A percentile compares a stretch with the other conserved stretches of the same genome.
phyloP scores from a whole-genome alignment of 2,888 invertebrate genomes.

The Scaptomyza caliginosa region DNA sequence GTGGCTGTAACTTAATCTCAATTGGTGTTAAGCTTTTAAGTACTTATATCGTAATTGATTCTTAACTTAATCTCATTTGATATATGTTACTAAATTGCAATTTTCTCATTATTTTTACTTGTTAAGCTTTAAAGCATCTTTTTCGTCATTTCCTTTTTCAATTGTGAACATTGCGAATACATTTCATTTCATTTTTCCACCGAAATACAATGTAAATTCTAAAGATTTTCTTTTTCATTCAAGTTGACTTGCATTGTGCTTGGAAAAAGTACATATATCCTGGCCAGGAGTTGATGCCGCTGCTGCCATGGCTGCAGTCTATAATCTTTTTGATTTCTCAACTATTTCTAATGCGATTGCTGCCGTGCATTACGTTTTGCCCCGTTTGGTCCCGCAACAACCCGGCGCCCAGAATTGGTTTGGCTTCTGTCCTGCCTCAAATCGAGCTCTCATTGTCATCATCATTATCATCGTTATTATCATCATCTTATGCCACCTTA shows the following conservation, averaged over 20 bases:
- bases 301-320: constrained; percentile 11
- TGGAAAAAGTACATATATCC: not conserved
- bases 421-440: constrained; percentile 28
- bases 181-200: constrained; percentile 1
- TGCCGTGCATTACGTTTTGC: constrained; percentile 56
- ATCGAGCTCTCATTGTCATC: constrained; percentile 48
- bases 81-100: not conserved
- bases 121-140: not conserved
- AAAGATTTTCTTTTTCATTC: constrained; percentile 35
- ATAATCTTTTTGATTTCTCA: constrained; percentile 77
- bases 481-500: constrained; percentile 6
- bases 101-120: not conserved
- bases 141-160: not conserved
- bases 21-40: too few relatives aligned
- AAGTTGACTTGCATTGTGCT: constrained; percentile 56
- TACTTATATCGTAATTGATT: too few relatives aligned
- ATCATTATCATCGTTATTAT: not conserved
- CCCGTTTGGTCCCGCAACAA: not conserved
- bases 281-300: constrained; percentile 3
- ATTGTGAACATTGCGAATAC: constrained; percentile 1
- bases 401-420: constrained; percentile 60
- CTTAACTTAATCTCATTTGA: too few relatives aligned
- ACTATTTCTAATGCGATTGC: constrained; percentile 80
- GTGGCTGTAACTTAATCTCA: too few relatives aligned
- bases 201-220: constrained; percentile 42